Conservation (phyloP, 92 coral and sea anemone genomes). For the Desmophyllum pertusum region DNA sequence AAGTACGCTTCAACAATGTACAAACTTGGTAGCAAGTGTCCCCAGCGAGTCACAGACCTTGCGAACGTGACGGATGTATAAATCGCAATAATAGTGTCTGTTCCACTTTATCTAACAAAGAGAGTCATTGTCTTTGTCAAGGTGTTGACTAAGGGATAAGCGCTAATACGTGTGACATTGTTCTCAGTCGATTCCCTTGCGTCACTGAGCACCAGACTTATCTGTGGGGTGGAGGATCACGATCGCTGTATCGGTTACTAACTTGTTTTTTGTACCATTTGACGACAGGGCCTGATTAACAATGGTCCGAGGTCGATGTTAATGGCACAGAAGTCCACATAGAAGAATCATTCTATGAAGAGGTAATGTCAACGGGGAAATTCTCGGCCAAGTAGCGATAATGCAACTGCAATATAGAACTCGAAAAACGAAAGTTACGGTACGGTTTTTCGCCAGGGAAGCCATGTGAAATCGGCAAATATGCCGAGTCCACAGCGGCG, state of each 20-base stretch:
- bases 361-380: slow-evolving; percentile 10
- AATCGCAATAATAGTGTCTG: slow-evolving; percentile 8
- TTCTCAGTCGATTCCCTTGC: slow-evolving; percentile 2
- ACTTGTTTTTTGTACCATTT: slow-evolving; percentile 22
- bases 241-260: slow-evolving; percentile 7
- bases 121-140: neutral
- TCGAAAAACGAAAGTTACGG: neutral
- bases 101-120: slow-evolving; percentile 13
- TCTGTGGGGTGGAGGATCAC: slow-evolving; percentile 17
- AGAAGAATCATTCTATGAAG: slow-evolving; percentile 35
- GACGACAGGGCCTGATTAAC: slow-evolving; percentile 39
- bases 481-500: neutral
- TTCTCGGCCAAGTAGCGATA: neutral
- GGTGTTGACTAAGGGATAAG: slow-evolving; percentile 14
- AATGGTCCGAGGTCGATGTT: slow-evolving; percentile 28
- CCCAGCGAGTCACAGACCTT: slow-evolving; percentile 22
- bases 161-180: neutral
- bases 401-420: slow-evolving; percentile 27
- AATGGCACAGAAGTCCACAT: slow-evolving; percentile 25
- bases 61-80: slow-evolving; percentile 38
- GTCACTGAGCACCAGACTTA: slow-evolving; percentile 9
- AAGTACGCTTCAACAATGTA: neutral
- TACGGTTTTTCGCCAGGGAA: neutral
- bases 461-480: neutral
- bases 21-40: neutral